Base-by-base conservation (phyloP, 2,113 vertebrate genomes). In the Scatophagus argus region DNA sequence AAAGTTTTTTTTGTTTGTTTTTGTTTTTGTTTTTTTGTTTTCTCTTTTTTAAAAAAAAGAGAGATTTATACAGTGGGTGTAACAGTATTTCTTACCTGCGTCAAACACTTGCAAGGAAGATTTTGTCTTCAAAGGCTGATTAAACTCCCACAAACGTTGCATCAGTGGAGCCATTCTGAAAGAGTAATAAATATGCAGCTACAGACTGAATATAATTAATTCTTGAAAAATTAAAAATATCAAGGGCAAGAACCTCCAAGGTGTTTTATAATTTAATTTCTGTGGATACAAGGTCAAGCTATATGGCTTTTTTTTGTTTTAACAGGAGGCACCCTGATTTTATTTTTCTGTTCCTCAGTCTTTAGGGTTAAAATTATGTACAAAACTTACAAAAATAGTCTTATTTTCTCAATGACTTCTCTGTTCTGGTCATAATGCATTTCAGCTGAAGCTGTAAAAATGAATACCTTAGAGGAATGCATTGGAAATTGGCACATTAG, bases 401-500 rank as follows among this genome's bases (percentile, higher is more conserved):
- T 17, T 41, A 39, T 80, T 80, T 54, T 52, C 39, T 65, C 63
- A 71, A 46, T 59, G 17, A 58, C 36, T 43, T 54, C 61, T 39
- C 60, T n/a, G 47, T 46, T 70, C 34, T 47, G 59, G 27, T 63
- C 34, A 27, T 39, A 49, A 61, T 47, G 51, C 69, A 66, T 65
- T 65, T 27, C n/a, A 66, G 60, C 52, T 74, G 11, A 78, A 81
- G 77, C 21, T 6, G 39, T 60, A 59, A 34, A 85, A 79, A 77
- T 12, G 17, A 55, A 73, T 59, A 63, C 67, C 71, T 78, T 5
- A 25, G 88, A 79, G 75, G 55, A 84, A 52, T 63, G 31, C 46
- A 63, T 44, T 76, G 23, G 25, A 83, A 82, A 71, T 68, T 65
- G 84, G 82, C 62, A 79, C 79, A 81, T 87, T 83, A 79, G 54